Evolutionary conservation across 2,888 invertebrate species (phyloP).

Genomic region (Apamea crenata): DNA sequence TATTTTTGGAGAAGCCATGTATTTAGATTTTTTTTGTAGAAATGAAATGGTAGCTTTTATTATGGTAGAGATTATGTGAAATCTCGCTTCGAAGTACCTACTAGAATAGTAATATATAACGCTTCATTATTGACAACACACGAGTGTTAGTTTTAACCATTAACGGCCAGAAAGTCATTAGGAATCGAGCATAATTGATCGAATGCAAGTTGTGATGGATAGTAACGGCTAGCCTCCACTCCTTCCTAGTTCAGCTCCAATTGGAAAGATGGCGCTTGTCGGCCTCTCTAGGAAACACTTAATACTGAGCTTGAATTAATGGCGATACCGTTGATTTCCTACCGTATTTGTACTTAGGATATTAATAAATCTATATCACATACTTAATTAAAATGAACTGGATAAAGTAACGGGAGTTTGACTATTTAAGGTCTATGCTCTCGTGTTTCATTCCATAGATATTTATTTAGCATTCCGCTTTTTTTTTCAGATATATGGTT

Average conservation of each 20-base stretch:
- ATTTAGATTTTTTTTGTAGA: no score
- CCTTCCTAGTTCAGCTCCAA: conserved; percentile 40
- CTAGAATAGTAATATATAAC: conserved; percentile 20
- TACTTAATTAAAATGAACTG: conserved; percentile 52
- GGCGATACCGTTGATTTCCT: conserved; percentile 46
- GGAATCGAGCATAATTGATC: conserved; percentile 33
- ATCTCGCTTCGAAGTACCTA: neutral
- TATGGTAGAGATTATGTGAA: neutral
- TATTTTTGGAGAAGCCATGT: no score
- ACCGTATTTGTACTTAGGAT: conserved; percentile 50
- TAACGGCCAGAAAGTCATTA: conserved; percentile 39
- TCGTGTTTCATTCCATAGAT: neutral
- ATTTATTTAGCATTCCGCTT: neutral
- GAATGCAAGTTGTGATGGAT: conserved; percentile 30
- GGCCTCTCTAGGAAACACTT: conserved; percentile 41
- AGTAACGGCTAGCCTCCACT: conserved; percentile 8
- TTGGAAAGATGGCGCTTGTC: conserved; percentile 59
- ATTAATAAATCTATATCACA: conserved; percentile 57
- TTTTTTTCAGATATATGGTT: neutral
- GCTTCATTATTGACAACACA: conserved; percentile 27
- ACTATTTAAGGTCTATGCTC: conserved; percentile 28
- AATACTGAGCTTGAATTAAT: conserved; percentile 42
- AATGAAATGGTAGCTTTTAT: neutral
- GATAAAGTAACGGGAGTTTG: conserved; percentile 39
- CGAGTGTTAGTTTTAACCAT: conserved; percentile 31